These are phyloP conservation scores for Euthynnus affinis DNA, from an alignment of 2,797 vertebrate species.

Conservation along the genomic window DNA sequence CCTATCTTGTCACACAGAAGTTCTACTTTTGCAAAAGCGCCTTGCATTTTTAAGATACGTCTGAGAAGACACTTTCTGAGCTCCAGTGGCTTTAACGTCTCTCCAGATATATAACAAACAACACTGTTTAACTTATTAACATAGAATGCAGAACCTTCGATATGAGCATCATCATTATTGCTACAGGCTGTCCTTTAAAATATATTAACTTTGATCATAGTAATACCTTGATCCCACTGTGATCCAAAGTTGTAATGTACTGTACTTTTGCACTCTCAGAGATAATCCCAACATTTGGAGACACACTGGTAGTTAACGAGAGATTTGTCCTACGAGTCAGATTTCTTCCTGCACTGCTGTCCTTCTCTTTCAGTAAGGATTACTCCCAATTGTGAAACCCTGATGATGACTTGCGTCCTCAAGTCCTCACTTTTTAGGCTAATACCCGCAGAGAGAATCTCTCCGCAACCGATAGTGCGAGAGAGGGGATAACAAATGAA, in stretches of 20 bases:
- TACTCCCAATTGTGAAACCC: constrained; percentile 59
- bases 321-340: constrained; percentile 59
- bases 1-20: not conserved
- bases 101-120: too few species aligned
- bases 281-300: constrained; percentile 56
- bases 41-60: not conserved
- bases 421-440: constrained; percentile 52
- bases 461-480: constrained; percentile 44
- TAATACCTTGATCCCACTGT: not conserved
- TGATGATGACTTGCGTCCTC: constrained; percentile 77
- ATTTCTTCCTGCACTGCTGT: constrained; percentile 54
- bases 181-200: not conserved
- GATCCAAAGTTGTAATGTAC: constrained; percentile 31
- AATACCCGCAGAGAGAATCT: constrained; percentile 56
- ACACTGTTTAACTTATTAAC: not conserved
- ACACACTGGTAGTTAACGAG: constrained; percentile 46
- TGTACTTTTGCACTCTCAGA: constrained; percentile 19
- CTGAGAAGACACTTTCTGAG: not conserved
- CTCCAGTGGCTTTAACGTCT: too few species aligned
- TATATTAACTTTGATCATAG: constrained; percentile 32
- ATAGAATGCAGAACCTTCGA: not conserved
- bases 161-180: constrained; percentile 1
- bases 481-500: constrained; percentile 73
- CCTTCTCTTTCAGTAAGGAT: constrained; percentile 74
- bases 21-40: not conserved